Base-by-base conservation (phyloP, 2,797 vertebrate genomes). In the Petrocephalus sullivani region DNA sequence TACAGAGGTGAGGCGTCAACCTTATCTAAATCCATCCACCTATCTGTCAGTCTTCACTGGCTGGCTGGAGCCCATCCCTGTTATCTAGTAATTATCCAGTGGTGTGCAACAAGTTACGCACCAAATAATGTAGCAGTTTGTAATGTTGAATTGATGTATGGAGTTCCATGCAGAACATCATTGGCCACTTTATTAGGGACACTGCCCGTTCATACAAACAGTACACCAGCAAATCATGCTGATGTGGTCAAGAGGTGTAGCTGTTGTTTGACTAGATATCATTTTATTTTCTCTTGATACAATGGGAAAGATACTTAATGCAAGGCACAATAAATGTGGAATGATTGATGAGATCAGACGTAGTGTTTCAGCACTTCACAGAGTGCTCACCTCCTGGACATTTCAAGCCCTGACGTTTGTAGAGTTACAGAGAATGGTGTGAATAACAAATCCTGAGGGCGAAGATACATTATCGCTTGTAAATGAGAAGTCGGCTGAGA, bases 1-100 rank as follows among this genome's bases (percentile, higher is more conserved):
- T 89, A 96, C 93, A 0, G 97, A 98, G 96, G 98, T 97, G 89
- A 92, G 88, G 33, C 61, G 33, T 0, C 23, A 67, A 14, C 61
- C 61, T 23, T 67, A 16, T 19, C 71, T 41, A 7, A 19, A 41
- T 37, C 28, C 28, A 71, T 71, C 33, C 67, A 41, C 14, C 67
- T 41, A 75, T 16, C 37, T 12, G 2, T 75, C 67, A 23, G 81
- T 53, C 8, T 51, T 57, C n/a, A 12, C 10, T 71, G 64, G 33
- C 4, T 75, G 33, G 10, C 33, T 41, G 14, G 33, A 75, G 12
- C 67, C 10, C 16, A 33, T 75, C 33, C 16, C 0, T 75, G 67
- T 75, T 75, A 1, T 75, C 21, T 56, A 56, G 54, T 56, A 56
- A 56, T 56, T 56, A 14, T 56, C 54, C 33, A 75, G 28, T 75